phyloP scores from a whole-genome alignment of 2,888 invertebrate species.

The Phasia obesa region DNA sequence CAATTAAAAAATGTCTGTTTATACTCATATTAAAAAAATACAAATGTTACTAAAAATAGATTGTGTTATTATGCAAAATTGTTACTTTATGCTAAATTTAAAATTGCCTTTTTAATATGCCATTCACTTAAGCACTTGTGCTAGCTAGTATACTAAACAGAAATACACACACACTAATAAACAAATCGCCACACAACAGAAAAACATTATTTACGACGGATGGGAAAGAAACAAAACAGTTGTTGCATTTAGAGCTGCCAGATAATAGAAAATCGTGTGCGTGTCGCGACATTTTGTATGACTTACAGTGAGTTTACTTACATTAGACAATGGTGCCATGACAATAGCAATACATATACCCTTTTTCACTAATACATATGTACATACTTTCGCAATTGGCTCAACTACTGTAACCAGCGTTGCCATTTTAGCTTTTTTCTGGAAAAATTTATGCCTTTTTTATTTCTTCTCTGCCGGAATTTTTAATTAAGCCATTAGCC shows the following conservation, averaged over 20 bases:
- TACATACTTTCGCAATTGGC: too few species aligned
- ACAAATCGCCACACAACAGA: background rate
- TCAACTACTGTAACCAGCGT: too few species aligned
- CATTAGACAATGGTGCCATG: too few species aligned
- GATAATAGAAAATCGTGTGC: too few species aligned
- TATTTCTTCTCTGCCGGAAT: too few species aligned
- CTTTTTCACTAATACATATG: too few species aligned
- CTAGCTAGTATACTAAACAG: constrained; percentile 5
- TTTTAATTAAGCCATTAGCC: too few species aligned
- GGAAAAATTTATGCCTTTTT: too few species aligned
- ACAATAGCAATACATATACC: too few species aligned
- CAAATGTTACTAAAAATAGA: constrained; percentile 60
- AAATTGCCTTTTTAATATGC: constrained; percentile 20
- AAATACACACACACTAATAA: background rate
- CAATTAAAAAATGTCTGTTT: constrained; percentile 49
- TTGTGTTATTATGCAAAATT: constrained; percentile 56
- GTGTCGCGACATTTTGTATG: too few species aligned
- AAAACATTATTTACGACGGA: constrained; percentile 20
- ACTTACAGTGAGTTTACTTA: too few species aligned
- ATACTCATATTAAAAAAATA: constrained; percentile 10
- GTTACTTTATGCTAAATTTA: constrained; percentile 61
- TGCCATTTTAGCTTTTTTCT: too few species aligned
- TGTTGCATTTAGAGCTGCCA: constrained; percentile 27
- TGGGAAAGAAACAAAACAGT: constrained; percentile 11
- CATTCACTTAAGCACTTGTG: constrained; percentile 35